Evolutionary conservation across 2,113 vertebrate genomes (phyloP), one percentile per base, ranked within the genome.

Genomic region (Varanus komodoensis): DNA sequence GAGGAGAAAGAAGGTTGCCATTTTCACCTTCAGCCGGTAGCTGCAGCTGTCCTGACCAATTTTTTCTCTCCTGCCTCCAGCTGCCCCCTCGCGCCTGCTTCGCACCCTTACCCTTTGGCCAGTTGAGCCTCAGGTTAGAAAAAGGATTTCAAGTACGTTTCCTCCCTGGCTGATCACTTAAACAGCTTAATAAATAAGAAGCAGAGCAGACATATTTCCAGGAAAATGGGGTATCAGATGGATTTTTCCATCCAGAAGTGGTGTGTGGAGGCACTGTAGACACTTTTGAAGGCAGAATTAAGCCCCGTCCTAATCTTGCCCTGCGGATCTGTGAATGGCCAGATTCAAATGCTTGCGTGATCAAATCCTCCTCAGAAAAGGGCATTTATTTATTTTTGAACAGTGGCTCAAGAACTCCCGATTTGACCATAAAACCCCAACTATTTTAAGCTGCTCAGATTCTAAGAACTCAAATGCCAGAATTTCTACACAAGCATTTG

Each of bases 61-160:
- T 50, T 29, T 17, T 71, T 23, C 50, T 14, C n/a, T 25, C 68
- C 84, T 95, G 90, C 92, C 94, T 93, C 94, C 74, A 92, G 1
- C 91, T 84, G 95, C 95, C 94, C 94, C 95, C 95, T 94, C 93
- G 94, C 3, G 94, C 92, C 93, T 2, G 94, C 84, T 19, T 0
- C 61, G 15, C 19, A 14, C 61, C 61, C 19, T 19, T 19, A 64
- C 15, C 85, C 89, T 91, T 57, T 9, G 95, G 93, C 93, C 82
- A 2, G 44, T 71, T 19, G 15, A 54, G 86, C 25, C 44, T 1
- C 34, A 6, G 61, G 44, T 67, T 68, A 84, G 61, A 27, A 48
- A 25, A 21, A 69, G 34, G 12, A 68, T 29, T 25, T 5, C 4
- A 32, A 12, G 14, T 50, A 17, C 64, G 38, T 48, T 84, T 69